phyloP scores from a whole-genome alignment of 2,888 invertebrate species.

The Hirtodrosophila alboralis region DNA sequence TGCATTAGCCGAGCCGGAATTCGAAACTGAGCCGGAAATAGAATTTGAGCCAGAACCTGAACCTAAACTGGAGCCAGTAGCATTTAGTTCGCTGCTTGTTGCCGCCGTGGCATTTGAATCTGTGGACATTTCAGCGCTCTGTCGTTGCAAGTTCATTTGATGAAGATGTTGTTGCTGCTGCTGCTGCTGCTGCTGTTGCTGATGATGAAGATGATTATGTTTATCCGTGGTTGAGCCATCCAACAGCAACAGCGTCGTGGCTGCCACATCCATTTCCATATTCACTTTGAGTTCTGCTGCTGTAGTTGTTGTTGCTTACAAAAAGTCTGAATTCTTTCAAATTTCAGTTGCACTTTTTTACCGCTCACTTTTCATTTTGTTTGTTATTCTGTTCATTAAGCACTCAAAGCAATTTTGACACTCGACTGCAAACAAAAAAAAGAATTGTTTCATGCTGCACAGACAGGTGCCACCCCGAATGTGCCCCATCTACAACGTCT shows the following conservation, averaged over 20 bases:
- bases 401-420: constrained; percentile 34
- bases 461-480: constrained; percentile 3
- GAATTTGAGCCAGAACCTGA: background rate
- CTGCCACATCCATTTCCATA: constrained; percentile 75
- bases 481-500: constrained; percentile 20
- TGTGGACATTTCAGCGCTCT: constrained; percentile 39
- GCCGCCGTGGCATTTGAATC: constrained; percentile 23
- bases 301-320: too few relatives aligned
- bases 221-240: constrained; percentile 56
- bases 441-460: constrained; percentile 46
- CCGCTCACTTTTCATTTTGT: constrained; percentile 4
- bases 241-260: constrained; percentile 74
- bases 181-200: constrained; percentile 33
- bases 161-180: constrained; percentile 46
- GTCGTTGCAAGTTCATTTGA: constrained; percentile 60
- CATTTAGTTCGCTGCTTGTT: constrained; percentile 4
- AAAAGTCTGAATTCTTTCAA: background rate
- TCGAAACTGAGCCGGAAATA: background rate
- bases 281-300: constrained; percentile 19
- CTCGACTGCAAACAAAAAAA: constrained; percentile 14
- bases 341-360: constrained; percentile 2
- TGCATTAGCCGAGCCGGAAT: too few relatives aligned
- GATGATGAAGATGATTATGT: constrained; percentile 41
- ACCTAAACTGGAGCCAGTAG: background rate
- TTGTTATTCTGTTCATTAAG: constrained; percentile 24